Percentiles rank a stretch among this genome's conserved stretches.
These are phyloP conservation scores for Drosophila nigromelanica DNA, from an alignment of 1,140 invertebrate genomes.

Conservation along the genomic window DNA sequence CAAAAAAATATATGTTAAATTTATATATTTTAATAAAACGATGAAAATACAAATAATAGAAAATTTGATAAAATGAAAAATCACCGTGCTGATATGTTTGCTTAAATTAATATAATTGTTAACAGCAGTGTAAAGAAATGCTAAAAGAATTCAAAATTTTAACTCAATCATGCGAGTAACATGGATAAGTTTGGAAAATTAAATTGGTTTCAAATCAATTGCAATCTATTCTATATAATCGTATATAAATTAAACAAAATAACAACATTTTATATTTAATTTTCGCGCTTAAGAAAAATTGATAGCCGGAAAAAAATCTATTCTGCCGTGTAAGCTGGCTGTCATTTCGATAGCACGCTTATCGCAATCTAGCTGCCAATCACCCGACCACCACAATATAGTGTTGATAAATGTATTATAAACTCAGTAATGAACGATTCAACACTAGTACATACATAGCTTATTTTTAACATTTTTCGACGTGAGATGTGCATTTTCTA, in stretches of 20 bases:
- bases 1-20: no score
- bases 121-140: no score
- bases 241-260: no score
- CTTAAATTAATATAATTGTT: no score
- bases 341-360: constrained; percentile 4
- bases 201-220: background rate
- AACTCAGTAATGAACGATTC: constrained; percentile 30
- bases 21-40: no score
- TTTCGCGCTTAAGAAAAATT: no score
- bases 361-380: background rate
- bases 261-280: no score
- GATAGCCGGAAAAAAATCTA: background rate
- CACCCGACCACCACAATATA: constrained; percentile 20
- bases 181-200: background rate
- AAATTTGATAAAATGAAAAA: no score
- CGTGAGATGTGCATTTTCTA: constrained; percentile 78
- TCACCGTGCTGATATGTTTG: no score
- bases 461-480: constrained; percentile 75
- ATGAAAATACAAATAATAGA: no score
- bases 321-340: background rate
- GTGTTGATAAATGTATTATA: constrained; percentile 25
- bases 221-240: background rate
- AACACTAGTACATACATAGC: constrained; percentile 65
- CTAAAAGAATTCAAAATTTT: no score
- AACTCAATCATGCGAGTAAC: no score